Percentiles rank a stretch among this genome's conserved stretches.
Conservation (phyloP, 2,113 vertebrate species). For the Anarhynchus alexandrinus region DNA sequence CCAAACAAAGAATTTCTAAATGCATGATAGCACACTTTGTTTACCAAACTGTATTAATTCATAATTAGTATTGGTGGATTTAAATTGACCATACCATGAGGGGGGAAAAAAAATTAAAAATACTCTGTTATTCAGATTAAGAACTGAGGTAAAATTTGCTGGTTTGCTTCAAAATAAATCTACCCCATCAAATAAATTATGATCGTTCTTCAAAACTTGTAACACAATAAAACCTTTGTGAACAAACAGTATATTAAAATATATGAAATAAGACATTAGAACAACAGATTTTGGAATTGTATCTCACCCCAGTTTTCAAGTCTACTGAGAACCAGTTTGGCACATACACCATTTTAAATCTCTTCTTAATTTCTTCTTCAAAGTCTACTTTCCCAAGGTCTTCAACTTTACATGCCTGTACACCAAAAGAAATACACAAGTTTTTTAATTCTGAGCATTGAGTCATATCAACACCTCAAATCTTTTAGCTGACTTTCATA, state of each 20-base stretch:
- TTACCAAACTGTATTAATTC: neutral
- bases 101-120: neutral
- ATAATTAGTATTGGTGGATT: neutral
- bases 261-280: neutral
- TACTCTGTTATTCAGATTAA: neutral
- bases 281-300: neutral
- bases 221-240: neutral
- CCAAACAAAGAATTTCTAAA: neutral
- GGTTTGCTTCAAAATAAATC: neutral
- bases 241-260: neutral
- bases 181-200: neutral
- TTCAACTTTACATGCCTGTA: slow-evolving; percentile 95
- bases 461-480: neutral
- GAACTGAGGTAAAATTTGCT: neutral
- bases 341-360: slow-evolving; percentile 99
- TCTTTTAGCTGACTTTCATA: neutral
- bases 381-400: slow-evolving; percentile 98
- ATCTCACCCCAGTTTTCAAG: slow-evolving; percentile 96
- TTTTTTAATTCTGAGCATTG: neutral
- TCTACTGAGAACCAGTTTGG: slow-evolving; percentile 99
- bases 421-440: neutral
- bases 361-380: slow-evolving; percentile 98
- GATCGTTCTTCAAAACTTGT: neutral
- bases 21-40: neutral
- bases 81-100: neutral